Conservation (phyloP, 1,140 invertebrate species). For the Rhagoletis pomonella region DNA sequence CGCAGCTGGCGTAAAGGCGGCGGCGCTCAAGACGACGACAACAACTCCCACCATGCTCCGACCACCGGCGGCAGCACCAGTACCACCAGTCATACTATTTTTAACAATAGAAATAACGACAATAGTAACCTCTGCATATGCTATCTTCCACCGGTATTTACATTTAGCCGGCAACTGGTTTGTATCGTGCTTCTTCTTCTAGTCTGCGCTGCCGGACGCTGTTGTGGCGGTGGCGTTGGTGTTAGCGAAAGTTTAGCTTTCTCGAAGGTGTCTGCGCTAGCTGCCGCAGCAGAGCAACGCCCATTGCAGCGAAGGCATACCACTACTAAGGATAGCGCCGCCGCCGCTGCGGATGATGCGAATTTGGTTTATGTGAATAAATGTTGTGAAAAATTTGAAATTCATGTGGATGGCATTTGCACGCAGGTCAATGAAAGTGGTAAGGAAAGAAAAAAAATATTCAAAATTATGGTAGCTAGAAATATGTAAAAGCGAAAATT, state of each 20-base stretch:
- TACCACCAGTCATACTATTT: background rate
- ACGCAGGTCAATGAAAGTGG: constrained; percentile 77
- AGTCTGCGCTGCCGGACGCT: background rate
- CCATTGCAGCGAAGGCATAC: constrained; percentile 14
- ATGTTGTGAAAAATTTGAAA: constrained; percentile 84
- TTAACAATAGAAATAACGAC: background rate
- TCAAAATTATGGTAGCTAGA: background rate
- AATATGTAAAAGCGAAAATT: background rate
- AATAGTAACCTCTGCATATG: background rate
- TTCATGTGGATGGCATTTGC: constrained; percentile 81
- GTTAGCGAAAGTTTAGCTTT: constrained; percentile 15
- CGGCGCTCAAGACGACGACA: background rate
- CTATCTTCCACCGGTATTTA: background rate
- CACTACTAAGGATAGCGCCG: background rate
- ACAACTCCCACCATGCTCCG: background rate
- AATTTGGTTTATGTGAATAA: constrained; percentile 79
- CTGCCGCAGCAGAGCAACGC: background rate
- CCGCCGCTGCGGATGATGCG: constrained; percentile 5
- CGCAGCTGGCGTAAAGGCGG: background rate
- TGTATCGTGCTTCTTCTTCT: constrained; percentile 6
- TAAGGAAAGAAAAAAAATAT: constrained; percentile 59
- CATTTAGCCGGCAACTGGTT: constrained; percentile 32
- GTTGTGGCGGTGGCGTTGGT: background rate
- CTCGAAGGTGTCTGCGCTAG: background rate
- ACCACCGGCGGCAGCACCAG: background rate